Evolutionary conservation across 2,888 invertebrate species (phyloP), one percentile per base, ranked within the genome.

Genomic region (Trachelus tabidus): DNA sequence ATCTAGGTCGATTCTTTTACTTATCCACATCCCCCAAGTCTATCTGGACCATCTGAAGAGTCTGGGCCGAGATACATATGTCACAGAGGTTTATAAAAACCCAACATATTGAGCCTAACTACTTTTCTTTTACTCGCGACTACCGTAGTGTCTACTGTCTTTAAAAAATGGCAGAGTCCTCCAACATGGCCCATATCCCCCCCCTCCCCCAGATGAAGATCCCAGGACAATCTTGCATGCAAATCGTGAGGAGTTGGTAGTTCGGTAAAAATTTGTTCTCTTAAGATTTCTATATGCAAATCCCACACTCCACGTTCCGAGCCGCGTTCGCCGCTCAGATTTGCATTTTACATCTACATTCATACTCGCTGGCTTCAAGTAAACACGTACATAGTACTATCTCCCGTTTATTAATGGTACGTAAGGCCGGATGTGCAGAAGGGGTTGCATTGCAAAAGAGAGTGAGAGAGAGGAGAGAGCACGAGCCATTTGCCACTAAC

Each of bases 191-290:
- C 34, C 34, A 34, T 30, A 12, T 9, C 11, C 12, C 34, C 1
- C 3, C 12, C 9, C 33, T 33, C 11, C 9, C n/a, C 34, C 4
- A 81, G 80, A 83, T 82, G 83, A 86, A 71, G 78, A 81, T 83
- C 85, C 84, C 81, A 73, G 80, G 77, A 79, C 84, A 86, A 87
- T 86, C 85, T 86, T 82, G 83, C 82, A 86, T 87, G 86, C 85
- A 85, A 86, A 87, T 87, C 84, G 83, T 35, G 11, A 33, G 23
- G 30, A 74, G 37, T 30, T 31, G 37, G 34, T 75, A 77, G 77
- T 80, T 79, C 75, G 79, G 80, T 80, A 85, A 83, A 85, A 86
- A 85, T 85, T 85, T 81, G 81, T 83, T 85, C 85, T 80, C 82
- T 78, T 81, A 85, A 85, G 85, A 85, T 85, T 85, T 83, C 71